Evolutionary conservation across 2,888 invertebrate genomes (phyloP).

Genomic region (Cheilosia pagana): DNA sequence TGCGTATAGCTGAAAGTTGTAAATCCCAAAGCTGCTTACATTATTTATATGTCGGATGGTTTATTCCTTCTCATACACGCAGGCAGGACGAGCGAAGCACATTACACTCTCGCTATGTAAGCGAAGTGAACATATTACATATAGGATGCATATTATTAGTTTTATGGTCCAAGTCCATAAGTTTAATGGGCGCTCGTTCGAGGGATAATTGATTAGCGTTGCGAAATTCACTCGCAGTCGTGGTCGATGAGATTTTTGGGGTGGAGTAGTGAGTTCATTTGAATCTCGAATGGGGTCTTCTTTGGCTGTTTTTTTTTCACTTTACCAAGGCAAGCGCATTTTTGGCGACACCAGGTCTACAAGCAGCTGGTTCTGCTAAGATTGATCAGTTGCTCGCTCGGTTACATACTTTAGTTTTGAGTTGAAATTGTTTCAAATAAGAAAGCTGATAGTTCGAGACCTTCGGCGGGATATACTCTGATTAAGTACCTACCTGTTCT

Average conservation of each 20-base stretch:
- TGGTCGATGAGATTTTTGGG: background rate
- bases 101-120: background rate
- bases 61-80: conserved; percentile 57
- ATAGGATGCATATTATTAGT: conserved; percentile 67
- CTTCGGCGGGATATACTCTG: too few species aligned
- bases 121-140: conserved; percentile 21
- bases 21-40: conserved; percentile 73
- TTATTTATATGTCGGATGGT: conserved; percentile 68
- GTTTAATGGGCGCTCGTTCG: conserved; percentile 47
- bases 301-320: too few species aligned
- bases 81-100: background rate
- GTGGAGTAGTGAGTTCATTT: background rate
- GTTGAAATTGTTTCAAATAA: too few species aligned
- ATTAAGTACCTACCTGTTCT: too few species aligned
- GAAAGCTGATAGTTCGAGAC: too few species aligned
- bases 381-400: too few species aligned
- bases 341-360: too few species aligned
- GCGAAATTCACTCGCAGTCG: background rate
- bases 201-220: conserved; percentile 54
- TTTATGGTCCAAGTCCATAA: conserved; percentile 49
- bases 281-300: background rate
- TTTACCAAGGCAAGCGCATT: too few species aligned
- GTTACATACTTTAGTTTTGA: too few species aligned
- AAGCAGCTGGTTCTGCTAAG: too few species aligned
- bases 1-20: conserved; percentile 53